Percentiles rank a stretch among this genome's conserved stretches.
Conservation (phyloP, 2,888 invertebrate genomes). For the Metopia argyrocephala region DNA sequence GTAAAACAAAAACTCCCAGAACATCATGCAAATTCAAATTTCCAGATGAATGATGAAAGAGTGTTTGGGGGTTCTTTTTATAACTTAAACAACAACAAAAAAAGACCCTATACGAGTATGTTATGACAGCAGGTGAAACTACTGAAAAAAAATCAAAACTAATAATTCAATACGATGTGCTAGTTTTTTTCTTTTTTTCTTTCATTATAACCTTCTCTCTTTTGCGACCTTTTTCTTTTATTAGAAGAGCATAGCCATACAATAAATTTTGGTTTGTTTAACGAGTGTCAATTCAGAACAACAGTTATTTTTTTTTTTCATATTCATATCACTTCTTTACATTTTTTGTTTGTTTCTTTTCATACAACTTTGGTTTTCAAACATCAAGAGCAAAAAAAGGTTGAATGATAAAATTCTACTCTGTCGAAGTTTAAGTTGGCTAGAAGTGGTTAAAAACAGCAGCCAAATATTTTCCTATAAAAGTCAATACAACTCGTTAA, state of each 20-base stretch:
- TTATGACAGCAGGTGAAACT: not conserved
- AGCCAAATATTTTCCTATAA: slow-evolving; percentile 15
- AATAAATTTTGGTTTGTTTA: slow-evolving; percentile 22
- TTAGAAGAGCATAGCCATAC: not conserved
- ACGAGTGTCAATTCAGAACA: slow-evolving; percentile 18
- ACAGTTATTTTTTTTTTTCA: too few relatives aligned
- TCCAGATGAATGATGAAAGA: not conserved
- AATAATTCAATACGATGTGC: not conserved
- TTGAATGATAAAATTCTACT: not conserved
- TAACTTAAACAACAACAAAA: not conserved
- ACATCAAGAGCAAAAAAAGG: not conserved
- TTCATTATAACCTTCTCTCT: not conserved
- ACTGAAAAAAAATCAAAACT: slow-evolving; percentile 6
- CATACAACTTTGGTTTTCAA: not conserved
- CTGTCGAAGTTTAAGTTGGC: not conserved
- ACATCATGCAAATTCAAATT: slow-evolving; percentile 16
- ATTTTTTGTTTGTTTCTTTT: not conserved
- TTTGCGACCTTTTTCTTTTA: too few relatives aligned
- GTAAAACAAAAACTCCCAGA: not conserved
- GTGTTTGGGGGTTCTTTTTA: not conserved
- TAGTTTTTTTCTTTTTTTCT: not conserved
- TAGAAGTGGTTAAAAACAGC: not conserved
- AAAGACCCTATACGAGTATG: not conserved
- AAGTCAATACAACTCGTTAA: slow-evolving; percentile 3
- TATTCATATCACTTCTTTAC: too few relatives aligned